phyloP scores from a whole-genome alignment of 2,113 vertebrate species.

The Eolophus roseicapilla region DNA sequence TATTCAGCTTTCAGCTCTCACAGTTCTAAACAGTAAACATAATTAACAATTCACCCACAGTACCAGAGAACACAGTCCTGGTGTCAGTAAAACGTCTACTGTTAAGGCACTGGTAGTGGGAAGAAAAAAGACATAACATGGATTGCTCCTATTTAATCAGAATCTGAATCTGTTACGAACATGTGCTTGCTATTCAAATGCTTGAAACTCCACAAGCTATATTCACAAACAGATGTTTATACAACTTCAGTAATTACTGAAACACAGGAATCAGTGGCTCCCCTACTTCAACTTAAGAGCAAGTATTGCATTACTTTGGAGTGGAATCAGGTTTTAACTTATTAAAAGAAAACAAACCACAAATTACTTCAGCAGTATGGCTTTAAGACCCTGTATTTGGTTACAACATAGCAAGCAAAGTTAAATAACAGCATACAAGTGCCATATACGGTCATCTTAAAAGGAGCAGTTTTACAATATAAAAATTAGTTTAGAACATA shows the following conservation, averaged over 20 bases:
- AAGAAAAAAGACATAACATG: neutral
- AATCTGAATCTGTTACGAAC: neutral
- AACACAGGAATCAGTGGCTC: neutral
- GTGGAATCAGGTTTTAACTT: neutral
- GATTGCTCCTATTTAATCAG: neutral
- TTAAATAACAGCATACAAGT: slow-evolving; percentile 6
- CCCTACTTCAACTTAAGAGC: neutral
- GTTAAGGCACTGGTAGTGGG: slow-evolving; percentile 66
- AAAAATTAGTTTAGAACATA: slow-evolving; percentile 58
- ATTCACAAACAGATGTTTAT: neutral
- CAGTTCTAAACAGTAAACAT: slow-evolving; percentile 55
- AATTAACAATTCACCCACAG: slow-evolving; percentile 13
- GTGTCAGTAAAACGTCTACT: slow-evolving; percentile 46
- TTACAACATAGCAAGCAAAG: slow-evolving; percentile 29
- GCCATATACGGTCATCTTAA: neutral
- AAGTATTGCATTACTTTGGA: slow-evolving; percentile 27
- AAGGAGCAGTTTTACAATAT: slow-evolving; percentile 17
- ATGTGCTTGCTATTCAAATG: neutral
- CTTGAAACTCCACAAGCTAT: slow-evolving; percentile 1
- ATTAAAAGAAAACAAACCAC: neutral
- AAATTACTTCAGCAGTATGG: slow-evolving; percentile 7
- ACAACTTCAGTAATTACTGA: neutral
- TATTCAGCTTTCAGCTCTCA: slow-evolving; percentile 65
- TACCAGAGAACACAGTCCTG: neutral
- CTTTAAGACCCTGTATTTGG: slow-evolving; percentile 49